These are phyloP conservation scores for Eupeodes corollae DNA, from an alignment of 1,140 invertebrate genomes.

Conservation along the genomic window DNA sequence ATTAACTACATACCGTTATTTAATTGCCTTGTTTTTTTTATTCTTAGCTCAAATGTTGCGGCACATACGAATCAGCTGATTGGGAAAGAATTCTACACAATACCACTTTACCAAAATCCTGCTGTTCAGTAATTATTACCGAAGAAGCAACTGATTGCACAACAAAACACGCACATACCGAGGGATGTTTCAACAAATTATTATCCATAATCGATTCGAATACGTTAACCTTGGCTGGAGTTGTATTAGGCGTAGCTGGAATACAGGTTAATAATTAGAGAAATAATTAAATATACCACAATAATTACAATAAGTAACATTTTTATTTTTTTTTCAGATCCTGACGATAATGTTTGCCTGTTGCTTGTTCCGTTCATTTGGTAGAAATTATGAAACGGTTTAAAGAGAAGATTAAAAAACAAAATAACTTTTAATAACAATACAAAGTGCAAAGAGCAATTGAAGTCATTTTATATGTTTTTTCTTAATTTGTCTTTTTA, in stretches of 20 bases:
- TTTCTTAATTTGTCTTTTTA: no score
- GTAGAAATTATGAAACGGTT: slow-evolving; percentile 80
- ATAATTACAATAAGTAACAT: background rate
- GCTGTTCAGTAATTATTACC: slow-evolving; percentile 50
- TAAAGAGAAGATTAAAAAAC: slow-evolving; percentile 39
- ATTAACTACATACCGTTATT: no score
- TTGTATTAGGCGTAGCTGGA: slow-evolving; percentile 65
- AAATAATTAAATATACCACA: background rate
- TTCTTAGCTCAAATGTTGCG: slow-evolving; percentile 64
- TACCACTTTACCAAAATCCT: slow-evolving; percentile 50
- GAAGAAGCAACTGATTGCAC: slow-evolving; percentile 41
- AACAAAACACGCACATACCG: slow-evolving; percentile 36
- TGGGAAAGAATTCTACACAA: slow-evolving; percentile 49
- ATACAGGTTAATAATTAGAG: slow-evolving; percentile 50
- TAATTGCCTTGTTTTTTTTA: no score
- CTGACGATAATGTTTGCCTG: slow-evolving; percentile 82
- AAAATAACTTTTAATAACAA: no score
- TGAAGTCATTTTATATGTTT: no score
- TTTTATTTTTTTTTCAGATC: slow-evolving; percentile 50
- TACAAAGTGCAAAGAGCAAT: no score
- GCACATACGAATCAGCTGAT: slow-evolving; percentile 54
- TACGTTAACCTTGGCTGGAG: slow-evolving; percentile 57
- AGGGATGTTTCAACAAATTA: slow-evolving; percentile 57
- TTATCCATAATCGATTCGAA: slow-evolving; percentile 53
- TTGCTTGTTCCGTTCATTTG: slow-evolving; percentile 76